phyloP scores from a whole-genome alignment of 2,888 invertebrate genomes.

The Eilema caniola region DNA sequence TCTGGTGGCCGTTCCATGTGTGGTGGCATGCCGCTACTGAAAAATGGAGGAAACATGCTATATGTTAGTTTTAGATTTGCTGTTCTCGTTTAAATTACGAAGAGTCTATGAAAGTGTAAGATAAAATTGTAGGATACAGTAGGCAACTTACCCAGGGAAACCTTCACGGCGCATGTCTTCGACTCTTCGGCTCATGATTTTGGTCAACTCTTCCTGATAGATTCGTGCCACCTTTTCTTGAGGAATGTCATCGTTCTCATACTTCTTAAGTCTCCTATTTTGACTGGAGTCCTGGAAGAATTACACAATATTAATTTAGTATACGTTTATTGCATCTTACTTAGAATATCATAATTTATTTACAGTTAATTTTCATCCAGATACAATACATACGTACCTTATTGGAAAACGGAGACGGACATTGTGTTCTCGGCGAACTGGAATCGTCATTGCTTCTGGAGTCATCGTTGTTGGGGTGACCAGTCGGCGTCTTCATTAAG shows the following conservation, averaged over 20 bases:
- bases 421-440: slow-evolving; percentile 92
- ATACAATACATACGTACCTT: slow-evolving; percentile 78
- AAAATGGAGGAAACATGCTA: slow-evolving; percentile 94
- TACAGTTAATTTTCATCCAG: background rate
- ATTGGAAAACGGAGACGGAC: slow-evolving; percentile 93
- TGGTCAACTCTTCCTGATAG: slow-evolving; percentile 97
- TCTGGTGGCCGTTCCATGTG: slow-evolving; percentile 89
- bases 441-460: slow-evolving; percentile 94
- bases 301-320: background rate
- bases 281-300: slow-evolving; percentile 88
- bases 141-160: slow-evolving; percentile 90
- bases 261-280: slow-evolving; percentile 93
- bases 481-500: slow-evolving; percentile 91
- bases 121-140: slow-evolving; percentile 20
- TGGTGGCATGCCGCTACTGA: slow-evolving; percentile 90
- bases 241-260: slow-evolving; percentile 97
- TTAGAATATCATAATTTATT: background rate
- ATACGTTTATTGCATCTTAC: background rate
- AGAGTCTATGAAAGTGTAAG: background rate
- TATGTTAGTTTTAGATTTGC: slow-evolving; percentile 87
- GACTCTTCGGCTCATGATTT: slow-evolving; percentile 94
- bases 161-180: slow-evolving; percentile 93
- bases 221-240: slow-evolving; percentile 98
- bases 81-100: slow-evolving; percentile 73
- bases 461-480: slow-evolving; percentile 81